Percentiles rank a stretch among this genome's conserved stretches.
Conservation (phyloP, 30 jellyfish, hydroid and myxozoan genomes). For the Calvadosia cruxmelitensis region DNA sequence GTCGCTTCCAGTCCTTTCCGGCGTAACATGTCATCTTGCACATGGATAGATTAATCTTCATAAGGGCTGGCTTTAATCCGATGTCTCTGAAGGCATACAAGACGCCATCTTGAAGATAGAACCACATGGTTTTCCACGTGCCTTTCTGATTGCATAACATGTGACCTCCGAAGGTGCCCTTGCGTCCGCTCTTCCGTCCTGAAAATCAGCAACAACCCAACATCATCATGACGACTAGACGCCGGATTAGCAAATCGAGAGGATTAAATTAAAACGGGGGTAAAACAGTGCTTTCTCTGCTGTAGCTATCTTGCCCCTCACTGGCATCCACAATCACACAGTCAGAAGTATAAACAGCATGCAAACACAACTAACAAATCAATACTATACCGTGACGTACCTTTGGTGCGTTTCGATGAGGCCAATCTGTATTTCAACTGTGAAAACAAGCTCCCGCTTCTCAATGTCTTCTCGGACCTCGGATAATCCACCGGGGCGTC, state of each 20-base stretch:
- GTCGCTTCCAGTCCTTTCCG: slow-evolving; percentile 7
- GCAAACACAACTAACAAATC: no score
- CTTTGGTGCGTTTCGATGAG: neutral
- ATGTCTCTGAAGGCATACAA: slow-evolving; percentile 19
- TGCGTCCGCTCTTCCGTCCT: slow-evolving; percentile 1
- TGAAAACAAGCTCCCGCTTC: neutral
- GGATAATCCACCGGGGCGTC: neutral
- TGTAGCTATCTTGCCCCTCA: no score
- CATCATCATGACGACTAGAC: neutral
- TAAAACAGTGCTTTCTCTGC: no score
- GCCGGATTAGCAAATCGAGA: neutral
- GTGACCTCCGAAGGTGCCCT: slow-evolving; percentile 1
- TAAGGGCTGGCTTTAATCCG: slow-evolving; percentile 23
- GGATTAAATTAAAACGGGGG: neutral
- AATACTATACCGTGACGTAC: neutral
- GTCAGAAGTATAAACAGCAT: no score
- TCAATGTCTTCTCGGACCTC: neutral
- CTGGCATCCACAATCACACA: no score
- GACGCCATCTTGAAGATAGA: neutral
- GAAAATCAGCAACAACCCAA: neutral
- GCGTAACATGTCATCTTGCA: slow-evolving; percentile 10
- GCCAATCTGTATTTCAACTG: neutral
- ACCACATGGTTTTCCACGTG: slow-evolving; percentile 24
- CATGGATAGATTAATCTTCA: neutral
- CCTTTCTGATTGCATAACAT: slow-evolving; percentile 18